Percentiles rank a stretch among this genome's conserved stretches.
Conservation (phyloP, 2,797 vertebrate genomes). For the Eutrigla gurnardus region DNA sequence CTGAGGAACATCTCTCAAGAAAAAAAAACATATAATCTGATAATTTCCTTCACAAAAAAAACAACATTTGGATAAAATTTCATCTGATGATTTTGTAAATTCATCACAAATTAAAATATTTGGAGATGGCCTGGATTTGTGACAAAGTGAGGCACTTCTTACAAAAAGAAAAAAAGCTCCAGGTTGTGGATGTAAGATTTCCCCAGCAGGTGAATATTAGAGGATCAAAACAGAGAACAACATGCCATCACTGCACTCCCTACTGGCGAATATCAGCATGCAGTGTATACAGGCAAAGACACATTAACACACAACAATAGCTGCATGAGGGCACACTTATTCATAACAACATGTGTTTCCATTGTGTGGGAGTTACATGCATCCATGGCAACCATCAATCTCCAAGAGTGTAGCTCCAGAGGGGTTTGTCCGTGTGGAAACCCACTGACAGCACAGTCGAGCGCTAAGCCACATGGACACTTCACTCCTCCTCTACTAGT, state of each 20-base stretch:
- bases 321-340: background rate
- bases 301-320: background rate
- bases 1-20: background rate
- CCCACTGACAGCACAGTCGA: background rate
- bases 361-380: background rate
- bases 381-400: constrained; percentile 11
- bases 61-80: background rate
- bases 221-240: background rate
- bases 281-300: background rate
- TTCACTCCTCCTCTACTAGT: too few species aligned
- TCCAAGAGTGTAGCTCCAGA: background rate
- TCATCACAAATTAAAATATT: background rate
- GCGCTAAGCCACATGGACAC: too few species aligned
- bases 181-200: background rate
- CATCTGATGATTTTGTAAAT: background rate
- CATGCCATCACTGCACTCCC: background rate
- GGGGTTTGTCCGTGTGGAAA: background rate
- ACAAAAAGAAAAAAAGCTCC: background rate
- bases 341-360: background rate
- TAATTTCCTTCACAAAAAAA: background rate
- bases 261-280: background rate
- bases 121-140: background rate
- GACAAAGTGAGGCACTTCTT: background rate
- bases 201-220: background rate
- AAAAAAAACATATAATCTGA: background rate